Base-by-base conservation (phyloP, 2,888 invertebrate species). In the Pollenia amentaria region DNA sequence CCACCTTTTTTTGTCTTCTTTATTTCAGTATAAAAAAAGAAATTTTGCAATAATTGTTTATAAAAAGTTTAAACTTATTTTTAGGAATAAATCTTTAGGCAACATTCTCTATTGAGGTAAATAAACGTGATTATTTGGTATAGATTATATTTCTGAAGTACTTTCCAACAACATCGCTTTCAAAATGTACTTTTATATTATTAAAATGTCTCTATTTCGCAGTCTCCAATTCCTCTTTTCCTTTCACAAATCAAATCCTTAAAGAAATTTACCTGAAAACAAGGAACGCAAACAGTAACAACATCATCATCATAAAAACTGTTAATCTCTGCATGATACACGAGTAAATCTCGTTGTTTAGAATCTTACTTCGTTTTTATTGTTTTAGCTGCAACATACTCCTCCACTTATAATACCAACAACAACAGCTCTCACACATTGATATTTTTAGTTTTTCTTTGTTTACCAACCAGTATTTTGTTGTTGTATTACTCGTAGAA, bases 251-350 rank as follows among this genome's bases (percentile, higher is more conserved):
- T 62, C 67, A 64, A 46, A 69, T 18, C 55, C 38, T 16, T 46
- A 46, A 29, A 6, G 11, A 57, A 21, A 67, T 70, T 64, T 85
- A 85, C 76, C 80, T 80, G 80, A 60, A 44, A 16, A 44, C 10
- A 60, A 53, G 51, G 8, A 62, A 62, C 9, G 67, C 73, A 16
- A 65, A 16, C 21, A 48, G 29, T 11, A 73, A 75, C 21, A 57
- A 21, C n/a, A 53, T 38, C 16, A 38, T 16, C n/a, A 53, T 38
- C 14, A 38, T 16, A 72, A 80, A 67, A 82, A 80, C 83, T 87
- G 83, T 87, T 83, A 80, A 46, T 76, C 80, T 44, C 79, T 67
- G 21, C 79, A 83, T 83, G 72, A 65, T 65, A 72, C 44, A 77
- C 40, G 65, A 76, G 67, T 62, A 80, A 80, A 87, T 83, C 83